A percentile compares a stretch with the other conserved stretches of the same genome.
phyloP scores from a whole-genome alignment of 2,113 vertebrate species.

The Neotoma lepida region DNA sequence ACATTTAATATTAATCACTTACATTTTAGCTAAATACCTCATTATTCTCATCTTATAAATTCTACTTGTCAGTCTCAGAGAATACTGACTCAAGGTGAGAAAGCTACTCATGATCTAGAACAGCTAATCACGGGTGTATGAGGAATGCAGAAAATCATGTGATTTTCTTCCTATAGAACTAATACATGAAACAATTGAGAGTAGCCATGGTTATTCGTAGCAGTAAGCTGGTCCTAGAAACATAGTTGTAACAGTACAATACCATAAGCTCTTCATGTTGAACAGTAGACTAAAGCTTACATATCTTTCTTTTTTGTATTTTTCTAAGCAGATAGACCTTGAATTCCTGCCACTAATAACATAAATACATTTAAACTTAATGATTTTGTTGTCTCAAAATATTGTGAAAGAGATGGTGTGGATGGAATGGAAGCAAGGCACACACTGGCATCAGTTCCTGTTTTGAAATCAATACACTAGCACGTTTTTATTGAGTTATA shows the following conservation, averaged over 20 bases:
- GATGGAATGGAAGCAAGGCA: slow-evolving; percentile 1
- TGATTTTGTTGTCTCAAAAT: background rate
- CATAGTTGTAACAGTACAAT: background rate
- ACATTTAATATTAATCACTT: background rate
- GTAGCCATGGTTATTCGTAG: background rate
- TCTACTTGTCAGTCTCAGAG: background rate
- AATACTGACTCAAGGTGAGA: background rate
- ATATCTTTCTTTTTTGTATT: too few species aligned
- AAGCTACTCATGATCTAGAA: background rate
- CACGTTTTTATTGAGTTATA: slow-evolving; percentile 57
- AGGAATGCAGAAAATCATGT: background rate
- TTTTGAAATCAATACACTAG: slow-evolving; percentile 59
- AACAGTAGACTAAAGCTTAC: too few species aligned
- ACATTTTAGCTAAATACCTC: background rate
- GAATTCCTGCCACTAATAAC: background rate
- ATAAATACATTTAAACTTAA: slow-evolving; percentile 20
- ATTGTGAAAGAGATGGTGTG: background rate
- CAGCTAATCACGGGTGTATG: background rate
- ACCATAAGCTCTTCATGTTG: background rate
- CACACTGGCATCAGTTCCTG: background rate
- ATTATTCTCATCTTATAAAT: background rate
- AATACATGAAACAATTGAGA: background rate
- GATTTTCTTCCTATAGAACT: background rate
- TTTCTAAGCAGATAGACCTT: background rate
- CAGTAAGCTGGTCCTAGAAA: background rate